Conservation (phyloP, 1,140 invertebrate genomes). For the Bicyclus anynana region DNA sequence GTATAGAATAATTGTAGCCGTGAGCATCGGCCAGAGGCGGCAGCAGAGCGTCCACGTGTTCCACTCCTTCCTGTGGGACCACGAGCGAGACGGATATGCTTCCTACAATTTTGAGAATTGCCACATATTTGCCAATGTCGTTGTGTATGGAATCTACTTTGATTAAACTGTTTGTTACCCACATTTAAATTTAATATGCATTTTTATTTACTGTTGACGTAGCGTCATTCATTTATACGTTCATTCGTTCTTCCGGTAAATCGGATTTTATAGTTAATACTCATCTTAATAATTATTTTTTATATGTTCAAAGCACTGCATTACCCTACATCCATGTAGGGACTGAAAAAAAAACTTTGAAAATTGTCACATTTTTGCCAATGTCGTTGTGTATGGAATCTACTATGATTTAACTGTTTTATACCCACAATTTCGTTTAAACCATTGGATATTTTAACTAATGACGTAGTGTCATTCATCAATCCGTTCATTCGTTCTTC, state of each 20-base stretch:
- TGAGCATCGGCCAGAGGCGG: conserved; percentile 79
- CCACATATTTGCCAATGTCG: conserved; percentile 75
- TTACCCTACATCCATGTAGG: too few species aligned
- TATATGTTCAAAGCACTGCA: too few species aligned
- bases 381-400: conserved; percentile 77
- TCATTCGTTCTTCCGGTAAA: too few species aligned
- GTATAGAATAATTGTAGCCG: conserved; percentile 78
- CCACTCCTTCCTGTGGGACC: conserved; percentile 79
- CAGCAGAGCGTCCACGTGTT: conserved; percentile 75
- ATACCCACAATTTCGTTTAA: conserved; percentile 13
- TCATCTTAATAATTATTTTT: too few species aligned
- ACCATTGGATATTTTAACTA: not conserved
- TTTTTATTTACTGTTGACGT: not conserved
- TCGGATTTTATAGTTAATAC: too few species aligned
- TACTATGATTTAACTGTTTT: conserved; percentile 75
- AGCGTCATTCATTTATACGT: too few species aligned
- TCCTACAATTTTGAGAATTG: conserved; percentile 76
- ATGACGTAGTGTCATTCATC: too few species aligned
- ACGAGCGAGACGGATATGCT: conserved; percentile 77
- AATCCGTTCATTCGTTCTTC: too few species aligned
- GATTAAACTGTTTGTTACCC: conserved; percentile 56
- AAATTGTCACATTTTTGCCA: conserved; percentile 75
- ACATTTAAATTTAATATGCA: conserved; percentile 10
- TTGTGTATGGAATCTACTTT: conserved; percentile 79
- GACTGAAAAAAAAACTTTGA: too few species aligned